Evolutionary conservation across 2,888 invertebrate species (phyloP), one percentile per base, ranked within the genome.

Genomic region (Xestia sexstrigata): DNA sequence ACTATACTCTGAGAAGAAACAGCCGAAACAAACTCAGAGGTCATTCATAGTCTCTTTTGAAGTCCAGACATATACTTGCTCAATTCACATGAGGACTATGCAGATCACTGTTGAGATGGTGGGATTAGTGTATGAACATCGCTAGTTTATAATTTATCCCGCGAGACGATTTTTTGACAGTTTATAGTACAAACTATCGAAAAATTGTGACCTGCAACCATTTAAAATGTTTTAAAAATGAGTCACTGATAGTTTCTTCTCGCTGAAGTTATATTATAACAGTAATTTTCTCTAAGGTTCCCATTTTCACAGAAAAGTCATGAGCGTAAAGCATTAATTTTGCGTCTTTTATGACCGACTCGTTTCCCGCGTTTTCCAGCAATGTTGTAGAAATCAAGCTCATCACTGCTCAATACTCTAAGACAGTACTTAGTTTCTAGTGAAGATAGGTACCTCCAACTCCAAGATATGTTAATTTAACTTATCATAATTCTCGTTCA

Each of bases 341-440:
- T 17, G n/a, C 7, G 49, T 63, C 49, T 62, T 80, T 74, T 68
- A 75, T 52, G 20, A 60, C 23, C 49, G 45, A 69, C 45, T 69
- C 35, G 30, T 71, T 69, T 66, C 52, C 49, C 60, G 23, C 49
- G 17, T 49, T 39, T 15, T 47, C 35, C 45, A 26, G 30, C 15
- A 55, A 72, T 66, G 47, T 68, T 39, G 82, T 68, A 82, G 68
- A 82, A 82, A 82, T 74, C 47, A 74, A 65, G 60, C 65, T 60
- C 23, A 71, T 60, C n/a, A 71, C 58, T 78, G 70, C 52, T 82
- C 63, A 82, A 82, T 82, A 74, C 82, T 78, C 70, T 73, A 52
- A 62, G 42, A 62, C 66, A 26, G 66, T 73, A 62, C 72, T 49
- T 45, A 62, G 69, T 70, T 80, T 79, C 67, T 72, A 79, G 65